A percentile compares a stretch with the other conserved stretches of the same genome.
Conservation (phyloP, 2,113 vertebrate genomes). For the Panurus biarmicus region DNA sequence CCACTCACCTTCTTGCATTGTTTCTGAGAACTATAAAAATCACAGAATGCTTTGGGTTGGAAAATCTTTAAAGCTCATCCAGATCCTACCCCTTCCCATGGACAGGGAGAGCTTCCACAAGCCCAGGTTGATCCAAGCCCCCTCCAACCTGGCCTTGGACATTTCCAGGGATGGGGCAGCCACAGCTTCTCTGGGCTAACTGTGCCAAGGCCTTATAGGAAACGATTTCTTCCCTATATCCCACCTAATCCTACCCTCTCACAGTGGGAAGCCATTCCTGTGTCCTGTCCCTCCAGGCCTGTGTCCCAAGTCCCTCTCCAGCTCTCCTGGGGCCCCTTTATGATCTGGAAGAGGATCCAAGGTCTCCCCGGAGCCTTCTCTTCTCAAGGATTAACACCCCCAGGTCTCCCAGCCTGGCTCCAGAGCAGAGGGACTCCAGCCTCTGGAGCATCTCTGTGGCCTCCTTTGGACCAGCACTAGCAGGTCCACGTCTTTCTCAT, state of each 20-base stretch:
- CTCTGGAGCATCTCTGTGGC: neutral
- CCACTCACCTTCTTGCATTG: neutral
- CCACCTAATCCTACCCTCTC: neutral
- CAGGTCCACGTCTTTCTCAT: neutral
- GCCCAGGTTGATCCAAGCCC: neutral
- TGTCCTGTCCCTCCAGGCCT: neutral
- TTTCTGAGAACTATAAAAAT: neutral
- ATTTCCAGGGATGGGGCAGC: no score
- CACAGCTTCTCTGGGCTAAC: no score
- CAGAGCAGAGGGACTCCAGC: neutral
- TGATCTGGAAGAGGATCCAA: no score
- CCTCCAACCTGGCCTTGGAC: neutral
- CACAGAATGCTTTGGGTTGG: neutral
- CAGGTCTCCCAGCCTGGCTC: neutral
- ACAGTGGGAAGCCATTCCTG: neutral
- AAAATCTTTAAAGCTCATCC: neutral
- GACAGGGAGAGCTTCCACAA: neutral
- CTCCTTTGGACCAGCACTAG: neutral
- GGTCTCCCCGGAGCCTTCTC: neutral
- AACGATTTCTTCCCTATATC: neutral
- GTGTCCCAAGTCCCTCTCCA: neutral
- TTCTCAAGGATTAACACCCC: neutral
- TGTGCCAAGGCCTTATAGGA: neutral
- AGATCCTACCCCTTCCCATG: neutral
- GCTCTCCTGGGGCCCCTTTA: neutral